These are phyloP conservation scores for Acronicta psi DNA, from an alignment of 2,888 invertebrate species.

Conservation along the genomic window DNA sequence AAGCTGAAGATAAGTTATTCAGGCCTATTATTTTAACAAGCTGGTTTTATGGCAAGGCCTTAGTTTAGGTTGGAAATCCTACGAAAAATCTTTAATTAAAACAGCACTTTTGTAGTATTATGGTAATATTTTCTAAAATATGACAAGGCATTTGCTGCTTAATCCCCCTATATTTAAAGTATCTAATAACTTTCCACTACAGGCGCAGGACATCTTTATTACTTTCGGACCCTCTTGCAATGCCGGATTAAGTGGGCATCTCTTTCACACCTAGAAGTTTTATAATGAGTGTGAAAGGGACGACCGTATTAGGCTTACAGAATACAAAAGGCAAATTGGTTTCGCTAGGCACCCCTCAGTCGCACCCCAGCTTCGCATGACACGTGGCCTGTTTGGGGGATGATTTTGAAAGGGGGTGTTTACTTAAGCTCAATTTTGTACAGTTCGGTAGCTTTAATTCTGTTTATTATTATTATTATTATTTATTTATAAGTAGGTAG, in stretches of 20 bases:
- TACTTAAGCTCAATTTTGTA: slow-evolving; percentile 50
- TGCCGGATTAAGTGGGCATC: slow-evolving; percentile 59
- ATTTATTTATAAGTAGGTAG: slow-evolving; percentile 4
- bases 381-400: slow-evolving; percentile 79
- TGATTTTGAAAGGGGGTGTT: slow-evolving; percentile 67
- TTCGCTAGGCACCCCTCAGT: slow-evolving; percentile 75
- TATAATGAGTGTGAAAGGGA: slow-evolving; percentile 60
- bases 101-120: slow-evolving; percentile 39
- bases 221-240: slow-evolving; percentile 61
- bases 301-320: slow-evolving; percentile 64
- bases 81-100: slow-evolving; percentile 42
- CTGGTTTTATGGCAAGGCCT: not conserved
- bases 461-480: slow-evolving; percentile 44
- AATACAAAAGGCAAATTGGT: slow-evolving; percentile 80
- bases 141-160: slow-evolving; percentile 41
- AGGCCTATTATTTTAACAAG: not conserved
- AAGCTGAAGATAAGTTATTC: slow-evolving; percentile 1
- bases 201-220: slow-evolving; percentile 64
- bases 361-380: slow-evolving; percentile 75
- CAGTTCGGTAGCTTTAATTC: slow-evolving; percentile 48
- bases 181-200: slow-evolving; percentile 51
- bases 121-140: slow-evolving; percentile 38
- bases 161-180: slow-evolving; percentile 53
- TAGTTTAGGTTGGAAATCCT: slow-evolving; percentile 17
- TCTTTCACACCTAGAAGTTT: slow-evolving; percentile 56